These are phyloP conservation scores for Oxyruncus cristatus DNA, from an alignment of 2,113 vertebrate species.

Conservation along the genomic window DNA sequence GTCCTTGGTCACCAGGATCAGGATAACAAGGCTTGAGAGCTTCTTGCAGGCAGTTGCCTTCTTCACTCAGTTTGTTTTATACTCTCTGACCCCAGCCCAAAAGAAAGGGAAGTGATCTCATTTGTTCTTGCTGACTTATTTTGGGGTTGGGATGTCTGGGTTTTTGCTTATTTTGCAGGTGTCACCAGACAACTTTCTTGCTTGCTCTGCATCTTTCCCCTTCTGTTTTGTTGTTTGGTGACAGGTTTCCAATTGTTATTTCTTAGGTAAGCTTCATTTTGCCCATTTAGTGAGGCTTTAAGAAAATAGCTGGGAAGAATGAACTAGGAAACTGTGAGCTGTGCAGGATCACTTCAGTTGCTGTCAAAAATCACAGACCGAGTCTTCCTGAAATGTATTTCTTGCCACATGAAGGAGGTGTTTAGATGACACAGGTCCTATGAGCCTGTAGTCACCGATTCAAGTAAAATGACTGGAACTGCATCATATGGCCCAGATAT, in stretches of 20 bases:
- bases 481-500: rapidly evolving
- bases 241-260: neutral
- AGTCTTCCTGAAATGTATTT: neutral
- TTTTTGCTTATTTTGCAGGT: neutral
- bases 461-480: neutral
- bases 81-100: neutral
- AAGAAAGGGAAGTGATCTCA: neutral
- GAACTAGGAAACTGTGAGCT: neutral
- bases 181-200: neutral
- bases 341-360: neutral
- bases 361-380: neutral
- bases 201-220: neutral
- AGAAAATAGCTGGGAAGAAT: neutral
- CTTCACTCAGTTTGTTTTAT: neutral
- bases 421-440: neutral
- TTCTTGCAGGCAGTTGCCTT: neutral
- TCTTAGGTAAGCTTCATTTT: neutral
- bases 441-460: neutral
- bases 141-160: neutral
- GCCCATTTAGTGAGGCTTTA: neutral
- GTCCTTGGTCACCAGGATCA: neutral
- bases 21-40: neutral
- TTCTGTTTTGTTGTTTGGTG: neutral
- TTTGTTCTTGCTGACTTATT: neutral
- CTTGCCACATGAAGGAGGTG: neutral